These are phyloP conservation scores for Galerucella nymphaeae DNA, from an alignment of 2,888 invertebrate species.

Conservation along the genomic window DNA sequence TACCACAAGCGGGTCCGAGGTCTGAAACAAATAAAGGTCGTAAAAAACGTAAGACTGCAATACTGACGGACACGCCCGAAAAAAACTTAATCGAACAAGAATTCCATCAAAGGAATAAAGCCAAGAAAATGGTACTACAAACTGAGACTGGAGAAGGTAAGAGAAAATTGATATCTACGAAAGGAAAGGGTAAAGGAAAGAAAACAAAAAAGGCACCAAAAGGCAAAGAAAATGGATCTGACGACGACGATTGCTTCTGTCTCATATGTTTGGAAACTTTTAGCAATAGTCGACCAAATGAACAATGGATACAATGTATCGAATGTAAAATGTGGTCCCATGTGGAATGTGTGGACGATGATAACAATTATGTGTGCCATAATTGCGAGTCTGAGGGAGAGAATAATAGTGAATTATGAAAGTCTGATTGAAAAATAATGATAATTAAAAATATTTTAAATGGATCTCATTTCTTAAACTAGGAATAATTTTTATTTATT, in stretches of 20 bases:
- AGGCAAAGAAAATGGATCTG: background rate
- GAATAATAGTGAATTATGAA: no score
- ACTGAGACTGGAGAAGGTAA: slow-evolving; percentile 4
- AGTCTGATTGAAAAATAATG: no score
- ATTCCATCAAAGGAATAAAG: background rate
- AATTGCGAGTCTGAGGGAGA: no score
- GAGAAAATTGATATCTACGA: background rate
- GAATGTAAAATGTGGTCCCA: background rate
- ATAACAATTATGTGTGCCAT: no score
- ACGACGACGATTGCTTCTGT: background rate
- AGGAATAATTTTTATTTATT: no score
- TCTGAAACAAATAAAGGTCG: background rate
- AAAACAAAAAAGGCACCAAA: background rate
- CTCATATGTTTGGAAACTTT: background rate
- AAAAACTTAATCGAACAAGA: slow-evolving; percentile 5
- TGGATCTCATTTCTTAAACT: no score
- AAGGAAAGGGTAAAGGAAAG: background rate
- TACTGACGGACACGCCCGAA: background rate
- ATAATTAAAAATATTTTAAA: no score
- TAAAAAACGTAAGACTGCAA: background rate
- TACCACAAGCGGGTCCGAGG: background rate
- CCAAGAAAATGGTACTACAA: background rate
- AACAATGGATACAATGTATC: background rate
- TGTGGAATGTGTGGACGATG: no score
- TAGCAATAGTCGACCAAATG: background rate